Conservation (phyloP, 2,113 vertebrate species). For the Egretta garzetta region DNA sequence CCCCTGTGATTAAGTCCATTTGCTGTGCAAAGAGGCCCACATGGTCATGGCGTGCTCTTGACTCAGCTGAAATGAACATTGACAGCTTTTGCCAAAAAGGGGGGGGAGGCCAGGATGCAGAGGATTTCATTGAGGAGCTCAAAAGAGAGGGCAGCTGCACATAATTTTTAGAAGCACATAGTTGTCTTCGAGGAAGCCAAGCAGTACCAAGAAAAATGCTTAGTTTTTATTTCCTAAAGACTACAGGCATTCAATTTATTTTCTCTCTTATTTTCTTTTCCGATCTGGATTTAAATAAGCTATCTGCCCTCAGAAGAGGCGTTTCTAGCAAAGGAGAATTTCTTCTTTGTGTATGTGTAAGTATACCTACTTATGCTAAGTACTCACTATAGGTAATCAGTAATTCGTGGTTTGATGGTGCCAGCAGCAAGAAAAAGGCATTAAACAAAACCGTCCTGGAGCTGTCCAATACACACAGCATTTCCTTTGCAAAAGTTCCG, state of each 20-base stretch:
- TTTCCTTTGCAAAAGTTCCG: background rate
- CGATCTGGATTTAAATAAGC: background rate
- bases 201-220: background rate
- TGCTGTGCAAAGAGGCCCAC: constrained; percentile 10
- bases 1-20: constrained; percentile 40
- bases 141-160: constrained; percentile 32
- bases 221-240: constrained; percentile 26
- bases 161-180: constrained; percentile 54
- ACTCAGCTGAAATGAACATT: background rate
- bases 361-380: background rate
- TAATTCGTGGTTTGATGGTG: background rate
- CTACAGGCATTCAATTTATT: background rate
- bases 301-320: background rate
- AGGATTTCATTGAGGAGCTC: constrained; percentile 9
- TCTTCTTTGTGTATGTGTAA: background rate
- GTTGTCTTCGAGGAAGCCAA: background rate
- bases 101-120: background rate
- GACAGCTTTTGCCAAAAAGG: constrained; percentile 8
- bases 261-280: background rate
- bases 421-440: background rate
- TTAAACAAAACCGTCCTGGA: background rate
- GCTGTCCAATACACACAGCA: background rate
- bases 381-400: background rate
- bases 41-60: background rate
- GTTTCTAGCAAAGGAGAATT: background rate